Evolutionary conservation across 2,888 invertebrate genomes (phyloP).

Genomic region (Octodonta nipae): DNA sequence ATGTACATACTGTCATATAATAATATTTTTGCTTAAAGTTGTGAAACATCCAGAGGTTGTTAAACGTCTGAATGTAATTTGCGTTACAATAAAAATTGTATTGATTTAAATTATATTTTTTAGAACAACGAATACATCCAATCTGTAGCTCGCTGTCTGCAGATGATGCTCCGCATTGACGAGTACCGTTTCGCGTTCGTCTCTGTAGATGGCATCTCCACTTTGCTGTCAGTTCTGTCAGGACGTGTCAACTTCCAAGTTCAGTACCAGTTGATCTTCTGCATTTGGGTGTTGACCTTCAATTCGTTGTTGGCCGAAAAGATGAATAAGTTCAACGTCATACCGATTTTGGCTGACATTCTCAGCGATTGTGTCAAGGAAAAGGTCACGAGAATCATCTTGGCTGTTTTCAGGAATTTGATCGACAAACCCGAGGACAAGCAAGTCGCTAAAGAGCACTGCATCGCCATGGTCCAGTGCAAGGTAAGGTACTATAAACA

Average conservation of each 20-base stretch:
- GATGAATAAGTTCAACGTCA: constrained; percentile 95
- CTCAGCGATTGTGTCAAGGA: constrained; percentile 96
- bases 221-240: constrained; percentile 76
- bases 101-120: too few relatives aligned
- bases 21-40: too few relatives aligned
- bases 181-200: constrained; percentile 92
- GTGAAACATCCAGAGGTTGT: too few relatives aligned
- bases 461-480: constrained; percentile 97
- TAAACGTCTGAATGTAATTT: too few relatives aligned
- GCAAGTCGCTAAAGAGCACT: constrained; percentile 88
- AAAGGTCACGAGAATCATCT: constrained; percentile 91
- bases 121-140: constrained; percentile 98
- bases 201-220: constrained; percentile 88
- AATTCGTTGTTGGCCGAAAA: constrained; percentile 87
- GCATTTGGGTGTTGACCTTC: constrained; percentile 97
- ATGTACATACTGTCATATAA: too few relatives aligned
- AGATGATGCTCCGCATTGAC: constrained; percentile 97
- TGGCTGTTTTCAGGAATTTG: constrained; percentile 93
- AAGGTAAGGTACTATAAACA: constrained; percentile 49
- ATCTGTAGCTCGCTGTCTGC: constrained; percentile 92
- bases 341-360: constrained; percentile 93
- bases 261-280: constrained; percentile 96
- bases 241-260: constrained; percentile 87
- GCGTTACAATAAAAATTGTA: too few relatives aligned
- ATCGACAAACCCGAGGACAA: constrained; percentile 90